Conservation (phyloP, 2,797 vertebrate genomes). For the Spheniscus humboldti region DNA sequence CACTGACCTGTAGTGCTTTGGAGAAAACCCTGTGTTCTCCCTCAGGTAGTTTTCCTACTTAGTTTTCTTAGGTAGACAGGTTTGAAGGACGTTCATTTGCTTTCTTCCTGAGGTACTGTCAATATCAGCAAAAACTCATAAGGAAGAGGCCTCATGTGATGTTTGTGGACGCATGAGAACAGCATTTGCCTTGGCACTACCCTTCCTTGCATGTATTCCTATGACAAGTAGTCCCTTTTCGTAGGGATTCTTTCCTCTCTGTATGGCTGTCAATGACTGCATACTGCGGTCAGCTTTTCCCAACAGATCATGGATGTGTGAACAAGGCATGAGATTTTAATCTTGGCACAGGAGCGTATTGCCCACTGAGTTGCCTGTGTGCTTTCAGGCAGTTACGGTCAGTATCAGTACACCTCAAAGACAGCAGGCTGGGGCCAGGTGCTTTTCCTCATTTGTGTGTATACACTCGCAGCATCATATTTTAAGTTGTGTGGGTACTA, state of each 20-base stretch:
- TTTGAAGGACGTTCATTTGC: background rate
- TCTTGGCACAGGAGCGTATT: background rate
- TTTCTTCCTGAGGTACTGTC: background rate
- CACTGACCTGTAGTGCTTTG: background rate
- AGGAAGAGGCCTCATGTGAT: background rate
- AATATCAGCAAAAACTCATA: background rate
- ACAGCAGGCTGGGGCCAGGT: background rate
- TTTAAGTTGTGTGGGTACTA: background rate
- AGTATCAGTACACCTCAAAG: background rate
- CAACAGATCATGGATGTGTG: background rate
- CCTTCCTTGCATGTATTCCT: background rate
- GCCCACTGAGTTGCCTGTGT: background rate
- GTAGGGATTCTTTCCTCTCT: background rate
- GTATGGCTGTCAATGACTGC: background rate
- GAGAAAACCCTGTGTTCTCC: background rate
- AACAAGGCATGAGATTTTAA: background rate
- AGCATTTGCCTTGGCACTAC: background rate
- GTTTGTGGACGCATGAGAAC: background rate
- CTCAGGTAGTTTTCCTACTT: background rate
- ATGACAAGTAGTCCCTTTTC: background rate
- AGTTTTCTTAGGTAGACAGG: background rate
- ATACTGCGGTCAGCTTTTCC: background rate
- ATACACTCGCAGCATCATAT: background rate
- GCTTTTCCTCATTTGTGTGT: background rate
- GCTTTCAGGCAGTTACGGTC: background rate